Conservation (phyloP, 2,888 invertebrate genomes). For the Parapristionchus giblindavisi region DNA sequence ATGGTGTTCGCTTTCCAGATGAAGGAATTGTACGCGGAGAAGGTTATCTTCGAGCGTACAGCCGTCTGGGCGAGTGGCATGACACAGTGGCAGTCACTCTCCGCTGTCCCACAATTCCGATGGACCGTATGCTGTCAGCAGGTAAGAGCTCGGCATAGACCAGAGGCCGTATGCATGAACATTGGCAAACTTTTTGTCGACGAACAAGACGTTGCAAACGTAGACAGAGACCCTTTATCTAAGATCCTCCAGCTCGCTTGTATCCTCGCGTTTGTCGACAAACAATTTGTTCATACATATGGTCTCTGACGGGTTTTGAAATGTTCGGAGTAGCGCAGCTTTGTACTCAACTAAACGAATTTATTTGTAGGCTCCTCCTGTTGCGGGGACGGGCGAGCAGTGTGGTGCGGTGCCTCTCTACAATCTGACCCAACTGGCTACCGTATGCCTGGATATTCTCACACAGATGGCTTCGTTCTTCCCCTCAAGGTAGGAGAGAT, state of each 20-base stretch:
- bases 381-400: neutral
- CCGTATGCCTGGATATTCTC: conserved; percentile 87
- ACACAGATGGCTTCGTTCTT: conserved; percentile 92
- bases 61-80: conserved; percentile 98
- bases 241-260: too few species aligned
- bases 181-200: too few species aligned
- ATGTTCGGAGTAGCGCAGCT: too few species aligned
- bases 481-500: conserved; percentile 81
- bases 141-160: too few species aligned
- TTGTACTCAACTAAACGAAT: too few species aligned
- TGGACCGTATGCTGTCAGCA: conserved; percentile 82
- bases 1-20: too few species aligned
- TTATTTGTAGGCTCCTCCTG: neutral
- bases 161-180: too few species aligned
- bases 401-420: conserved; percentile 69
- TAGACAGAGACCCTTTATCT: too few species aligned
- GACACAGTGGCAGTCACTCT: conserved; percentile 90
- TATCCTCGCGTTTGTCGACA: too few species aligned
- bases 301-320: too few species aligned
- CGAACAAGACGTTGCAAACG: too few species aligned
- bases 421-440: conserved; percentile 92
- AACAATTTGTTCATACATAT: too few species aligned
- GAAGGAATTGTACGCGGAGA: conserved; percentile 75
- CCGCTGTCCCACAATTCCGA: conserved; percentile 90
- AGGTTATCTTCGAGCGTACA: conserved; percentile 84